A percentile compares a stretch with the other conserved stretches of the same genome.
phyloP scores from a whole-genome alignment of 2,888 invertebrate species.

The Cantharis nigra region DNA sequence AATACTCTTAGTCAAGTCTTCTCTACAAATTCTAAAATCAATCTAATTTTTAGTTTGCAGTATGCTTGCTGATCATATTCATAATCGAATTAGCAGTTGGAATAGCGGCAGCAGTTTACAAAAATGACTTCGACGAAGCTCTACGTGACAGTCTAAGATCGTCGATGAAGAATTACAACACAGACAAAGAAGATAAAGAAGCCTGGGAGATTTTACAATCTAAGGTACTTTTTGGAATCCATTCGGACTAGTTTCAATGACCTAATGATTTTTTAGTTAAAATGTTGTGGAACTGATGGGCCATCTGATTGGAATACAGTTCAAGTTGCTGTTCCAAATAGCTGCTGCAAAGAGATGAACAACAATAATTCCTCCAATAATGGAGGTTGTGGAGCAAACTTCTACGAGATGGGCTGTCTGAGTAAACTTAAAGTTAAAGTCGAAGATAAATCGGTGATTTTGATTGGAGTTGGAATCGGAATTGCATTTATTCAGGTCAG shows the following conservation, averaged over 20 bases:
- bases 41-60: conserved; percentile 68
- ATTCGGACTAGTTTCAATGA: not conserved
- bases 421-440: conserved; percentile 61
- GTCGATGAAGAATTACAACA: conserved; percentile 62
- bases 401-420: conserved; percentile 61
- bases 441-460: conserved; percentile 59
- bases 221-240: conserved; percentile 50
- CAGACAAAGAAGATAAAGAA: conserved; percentile 62
- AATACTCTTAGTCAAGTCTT: no score
- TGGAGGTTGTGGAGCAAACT: conserved; percentile 40
- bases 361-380: conserved; percentile 47
- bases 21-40: no score
- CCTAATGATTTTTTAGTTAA: conserved; percentile 57
- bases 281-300: conserved; percentile 52
- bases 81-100: conserved; percentile 85
- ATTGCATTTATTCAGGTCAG: conserved; percentile 64
- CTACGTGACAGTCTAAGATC: conserved; percentile 71
- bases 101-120: conserved; percentile 81
- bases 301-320: conserved; percentile 52
- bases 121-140: conserved; percentile 70
- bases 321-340: conserved; percentile 55
- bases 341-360: conserved; percentile 61
- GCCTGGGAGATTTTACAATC: conserved; percentile 82
- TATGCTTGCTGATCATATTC: conserved; percentile 77
- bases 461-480: conserved; percentile 69